Evolutionary conservation across 2,888 invertebrate species (phyloP).

Genomic region (Agriopis aurantiaria): DNA sequence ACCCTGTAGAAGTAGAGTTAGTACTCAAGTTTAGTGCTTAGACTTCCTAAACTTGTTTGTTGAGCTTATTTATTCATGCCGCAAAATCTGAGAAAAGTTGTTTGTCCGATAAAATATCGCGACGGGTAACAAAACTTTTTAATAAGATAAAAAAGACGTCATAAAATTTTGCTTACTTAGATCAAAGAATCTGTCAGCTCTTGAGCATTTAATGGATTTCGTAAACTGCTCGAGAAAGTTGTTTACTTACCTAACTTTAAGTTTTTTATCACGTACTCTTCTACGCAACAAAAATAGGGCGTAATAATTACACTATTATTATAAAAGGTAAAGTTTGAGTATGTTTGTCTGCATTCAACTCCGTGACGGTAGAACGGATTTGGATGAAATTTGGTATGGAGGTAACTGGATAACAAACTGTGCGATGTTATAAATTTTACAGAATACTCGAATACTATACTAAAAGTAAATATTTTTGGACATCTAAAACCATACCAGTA

Average conservation of each 20-base stretch:
- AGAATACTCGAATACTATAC: too few relatives aligned
- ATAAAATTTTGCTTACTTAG: slow-evolving; percentile 53
- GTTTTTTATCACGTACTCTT: slow-evolving; percentile 20
- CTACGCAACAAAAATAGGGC: slow-evolving; percentile 11
- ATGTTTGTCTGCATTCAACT: too few relatives aligned
- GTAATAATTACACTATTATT: too few relatives aligned
- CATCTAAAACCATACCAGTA: too few relatives aligned
- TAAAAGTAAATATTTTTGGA: too few relatives aligned
- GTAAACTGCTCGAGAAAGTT: slow-evolving; percentile 56
- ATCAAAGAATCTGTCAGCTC: slow-evolving; percentile 53
- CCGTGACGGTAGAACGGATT: too few relatives aligned
- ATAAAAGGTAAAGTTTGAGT: too few relatives aligned
- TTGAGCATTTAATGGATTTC: slow-evolving; percentile 58
- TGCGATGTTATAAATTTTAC: too few relatives aligned
- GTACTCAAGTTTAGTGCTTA: neutral
- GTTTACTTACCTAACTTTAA: slow-evolving; percentile 43
- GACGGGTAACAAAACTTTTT: slow-evolving; percentile 51
- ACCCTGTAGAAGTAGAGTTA: neutral
- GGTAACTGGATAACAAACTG: too few relatives aligned
- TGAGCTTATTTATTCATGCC: slow-evolving; percentile 26
- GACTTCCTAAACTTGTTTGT: slow-evolving; percentile 15
- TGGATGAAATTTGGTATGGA: too few relatives aligned
- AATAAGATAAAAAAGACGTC: slow-evolving; percentile 58
- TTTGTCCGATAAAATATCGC: slow-evolving; percentile 25
- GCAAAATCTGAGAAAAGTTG: slow-evolving; percentile 30